Percentiles rank a stretch among this genome's conserved stretches.
These are phyloP conservation scores for Microcebus ravelobensis DNA, from an alignment of 2,113 vertebrate genomes.

Conservation along the genomic window DNA sequence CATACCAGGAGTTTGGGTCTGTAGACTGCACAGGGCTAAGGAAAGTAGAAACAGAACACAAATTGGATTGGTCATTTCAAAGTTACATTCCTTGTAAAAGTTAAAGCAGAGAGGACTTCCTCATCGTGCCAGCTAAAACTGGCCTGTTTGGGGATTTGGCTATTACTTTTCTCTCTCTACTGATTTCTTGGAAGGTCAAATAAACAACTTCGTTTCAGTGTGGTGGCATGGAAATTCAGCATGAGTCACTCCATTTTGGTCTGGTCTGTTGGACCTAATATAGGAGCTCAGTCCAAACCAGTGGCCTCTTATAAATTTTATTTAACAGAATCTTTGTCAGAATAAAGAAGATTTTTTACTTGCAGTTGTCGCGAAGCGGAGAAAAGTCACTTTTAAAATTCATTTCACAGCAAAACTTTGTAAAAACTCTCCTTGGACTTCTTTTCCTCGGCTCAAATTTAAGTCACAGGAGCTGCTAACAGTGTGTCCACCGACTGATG, in stretches of 20 bases:
- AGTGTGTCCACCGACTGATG: too few species aligned
- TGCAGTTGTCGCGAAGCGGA: not conserved
- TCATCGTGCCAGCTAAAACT: not conserved
- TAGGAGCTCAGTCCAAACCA: not conserved
- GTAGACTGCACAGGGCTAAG: not conserved
- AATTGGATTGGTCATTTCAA: not conserved
- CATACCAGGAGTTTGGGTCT: not conserved
- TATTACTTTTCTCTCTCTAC: not conserved
- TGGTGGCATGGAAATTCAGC: not conserved
- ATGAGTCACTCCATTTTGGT: not conserved
- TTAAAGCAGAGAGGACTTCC: not conserved
- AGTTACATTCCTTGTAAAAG: not conserved
- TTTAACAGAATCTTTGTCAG: not conserved
- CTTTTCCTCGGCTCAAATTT: not conserved
- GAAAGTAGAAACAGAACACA: not conserved
- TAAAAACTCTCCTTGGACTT: not conserved
- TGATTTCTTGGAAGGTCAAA: not conserved
- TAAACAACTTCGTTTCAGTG: not conserved
- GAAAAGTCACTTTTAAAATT: not conserved
- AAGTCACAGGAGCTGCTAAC: not conserved
- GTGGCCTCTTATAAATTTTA: not conserved
- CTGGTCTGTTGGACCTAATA: not conserved
- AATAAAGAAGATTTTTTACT: not conserved
- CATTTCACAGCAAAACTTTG: not conserved
- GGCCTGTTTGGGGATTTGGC: not conserved